These are phyloP conservation scores for Lymantria monacha DNA, from an alignment of 2,888 invertebrate genomes.

Conservation along the genomic window DNA sequence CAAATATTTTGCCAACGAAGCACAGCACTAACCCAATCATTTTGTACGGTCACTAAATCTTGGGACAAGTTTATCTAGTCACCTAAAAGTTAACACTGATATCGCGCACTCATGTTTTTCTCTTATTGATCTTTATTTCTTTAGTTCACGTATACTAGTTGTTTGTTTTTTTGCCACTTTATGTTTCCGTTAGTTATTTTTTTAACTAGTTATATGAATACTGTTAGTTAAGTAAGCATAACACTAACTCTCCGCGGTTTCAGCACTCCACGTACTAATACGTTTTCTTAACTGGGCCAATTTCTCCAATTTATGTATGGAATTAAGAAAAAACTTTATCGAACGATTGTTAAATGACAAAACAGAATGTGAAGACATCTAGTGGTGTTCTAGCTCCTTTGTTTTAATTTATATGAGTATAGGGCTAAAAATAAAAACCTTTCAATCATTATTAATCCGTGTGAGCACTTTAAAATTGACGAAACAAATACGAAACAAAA, in stretches of 20 bases:
- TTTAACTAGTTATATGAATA: slow-evolving; percentile 27
- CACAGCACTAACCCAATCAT: slow-evolving; percentile 69
- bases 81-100: slow-evolving; percentile 11
- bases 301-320: slow-evolving; percentile 16
- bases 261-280: slow-evolving; percentile 41
- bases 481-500: not conserved
- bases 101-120: slow-evolving; percentile 41
- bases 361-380: slow-evolving; percentile 31
- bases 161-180: slow-evolving; percentile 27
- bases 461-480: not conserved
- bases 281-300: slow-evolving; percentile 28
- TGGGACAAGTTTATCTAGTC: slow-evolving; percentile 25
- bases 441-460: slow-evolving; percentile 39
- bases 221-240: slow-evolving; percentile 39
- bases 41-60: slow-evolving; percentile 29
- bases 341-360: slow-evolving; percentile 58
- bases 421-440: slow-evolving; percentile 47
- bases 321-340: slow-evolving; percentile 14
- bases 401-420: slow-evolving; percentile 52
- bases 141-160: slow-evolving; percentile 29
- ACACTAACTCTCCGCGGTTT: slow-evolving; percentile 31
- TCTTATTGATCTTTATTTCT: slow-evolving; percentile 45
- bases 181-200: slow-evolving; percentile 1
- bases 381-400: slow-evolving; percentile 40
- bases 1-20: slow-evolving; percentile 57